phyloP scores from a whole-genome alignment of 2,888 invertebrate genomes.

The Drosophila meridionalis region DNA sequence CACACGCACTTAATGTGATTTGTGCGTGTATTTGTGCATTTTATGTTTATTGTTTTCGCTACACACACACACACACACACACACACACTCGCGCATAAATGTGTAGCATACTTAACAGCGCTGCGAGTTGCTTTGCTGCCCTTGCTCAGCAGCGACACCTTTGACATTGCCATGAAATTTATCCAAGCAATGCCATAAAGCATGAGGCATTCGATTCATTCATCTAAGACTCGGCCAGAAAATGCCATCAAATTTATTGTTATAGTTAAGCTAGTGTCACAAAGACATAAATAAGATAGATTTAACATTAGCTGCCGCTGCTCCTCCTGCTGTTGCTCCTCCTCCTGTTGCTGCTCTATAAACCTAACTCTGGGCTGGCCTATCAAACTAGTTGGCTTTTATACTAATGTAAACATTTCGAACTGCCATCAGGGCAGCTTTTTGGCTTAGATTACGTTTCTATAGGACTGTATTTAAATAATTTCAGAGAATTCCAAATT shows the following conservation, averaged over 20 bases:
- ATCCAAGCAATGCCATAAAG: conserved; percentile 5
- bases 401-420: not conserved
- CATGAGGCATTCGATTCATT: conserved; percentile 16
- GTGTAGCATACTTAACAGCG: conserved; percentile 31
- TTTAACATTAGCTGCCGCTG: not conserved
- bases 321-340: not conserved
- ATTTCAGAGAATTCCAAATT: conserved; percentile 12
- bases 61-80: conserved; percentile 25
- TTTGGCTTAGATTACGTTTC: not conserved
- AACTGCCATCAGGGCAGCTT: not conserved
- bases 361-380: not conserved
- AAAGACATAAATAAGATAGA: conserved; percentile 8
- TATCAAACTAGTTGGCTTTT: conserved; percentile 1
- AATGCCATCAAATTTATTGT: conserved; percentile 33
- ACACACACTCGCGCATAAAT: not conserved
- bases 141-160: conserved; percentile 23
- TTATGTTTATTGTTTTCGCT: conserved; percentile 71
- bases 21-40: conserved; percentile 55
- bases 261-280: conserved; percentile 9
- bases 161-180: conserved; percentile 30
- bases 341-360: not conserved
- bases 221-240: not conserved
- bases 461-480: not conserved
- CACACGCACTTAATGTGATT: conserved; percentile 20
- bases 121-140: conserved; percentile 9